Evolutionary conservation across 92 coral and sea anemone genomes (phyloP).

Genomic region (Parazoanthus swiftii): DNA sequence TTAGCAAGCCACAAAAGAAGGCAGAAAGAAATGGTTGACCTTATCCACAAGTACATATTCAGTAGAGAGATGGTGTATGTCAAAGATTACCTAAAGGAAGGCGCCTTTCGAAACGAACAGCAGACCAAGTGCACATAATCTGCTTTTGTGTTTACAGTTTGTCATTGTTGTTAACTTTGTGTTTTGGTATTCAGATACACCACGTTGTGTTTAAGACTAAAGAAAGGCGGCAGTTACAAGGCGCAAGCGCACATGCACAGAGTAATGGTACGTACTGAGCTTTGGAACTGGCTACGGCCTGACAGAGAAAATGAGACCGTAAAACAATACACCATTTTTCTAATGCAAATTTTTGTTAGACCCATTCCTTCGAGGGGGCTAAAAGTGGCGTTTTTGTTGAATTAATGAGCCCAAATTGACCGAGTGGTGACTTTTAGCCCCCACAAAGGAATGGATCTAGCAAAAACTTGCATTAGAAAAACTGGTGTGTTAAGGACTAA

Average conservation of each 20-base stretch:
- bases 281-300: neutral
- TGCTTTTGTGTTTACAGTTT: neutral
- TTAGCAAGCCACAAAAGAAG: too few species aligned
- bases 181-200: neutral
- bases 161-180: neutral
- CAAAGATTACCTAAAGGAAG: neutral
- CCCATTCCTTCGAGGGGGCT: too few species aligned
- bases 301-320: neutral
- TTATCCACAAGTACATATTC: too few species aligned
- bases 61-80: neutral
- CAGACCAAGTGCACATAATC: neutral
- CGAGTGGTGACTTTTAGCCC: too few species aligned
- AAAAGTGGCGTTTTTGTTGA: too few species aligned
- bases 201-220: neutral
- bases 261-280: neutral
- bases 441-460: too few species aligned
- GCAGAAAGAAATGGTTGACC: too few species aligned
- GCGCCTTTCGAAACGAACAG: neutral
- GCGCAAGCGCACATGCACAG: neutral
- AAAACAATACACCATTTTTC: neutral
- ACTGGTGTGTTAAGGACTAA: too few species aligned
- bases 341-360: too few species aligned
- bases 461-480: too few species aligned
- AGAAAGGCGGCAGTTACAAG: neutral
- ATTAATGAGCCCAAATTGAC: too few species aligned